Evolutionary conservation across 2,888 invertebrate genomes (phyloP), one percentile per base, ranked within the genome.

Genomic region (Phyllotreta cruciferae): DNA sequence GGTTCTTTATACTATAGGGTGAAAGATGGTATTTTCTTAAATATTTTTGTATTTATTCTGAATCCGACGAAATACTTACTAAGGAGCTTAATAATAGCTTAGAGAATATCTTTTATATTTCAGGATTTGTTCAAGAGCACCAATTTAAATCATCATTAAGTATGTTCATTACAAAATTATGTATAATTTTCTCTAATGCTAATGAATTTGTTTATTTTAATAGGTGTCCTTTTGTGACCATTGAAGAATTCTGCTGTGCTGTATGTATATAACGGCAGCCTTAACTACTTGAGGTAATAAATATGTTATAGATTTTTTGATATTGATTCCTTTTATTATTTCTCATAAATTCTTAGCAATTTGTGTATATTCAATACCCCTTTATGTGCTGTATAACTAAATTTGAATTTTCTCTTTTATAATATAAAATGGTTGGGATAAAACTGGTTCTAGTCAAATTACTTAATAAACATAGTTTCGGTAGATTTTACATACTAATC

Each of bases 201-300:
- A 52, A 52, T 37, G 52, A 52, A 60, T 42, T 52, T 52, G 60
- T 52, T 60, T 60, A 53, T 60, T 60, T 60, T 60, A 53, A 13
- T 60, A 60, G 52, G 52, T 60, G 44, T 56, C 56, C 45, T 56
- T 52, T 56, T 56, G 52, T 60, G 60, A 60, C 52, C 60, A 53
- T 52, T 52, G 60, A 57, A 50, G 60, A 52, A 60, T 35, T 60
- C 60, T 60, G 35, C 60, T 53, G 37, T 60, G 52, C 52, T 57
- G 57, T 57, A 57, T 57, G 50, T 57, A 57, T 50, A 57, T 57
- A 57, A 50, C 50, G 57, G 57, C 57, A 57, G 50, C 57, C 39
- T 34, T 36, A 45, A 53, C 52, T 52, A 60, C 52, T 60, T 52
- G 60, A 60, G 52, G 52, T 60, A 60, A 60, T 60, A 49, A 41